Conservation (phyloP, 2,113 vertebrate species). For the Puffinus mauretanicus region DNA sequence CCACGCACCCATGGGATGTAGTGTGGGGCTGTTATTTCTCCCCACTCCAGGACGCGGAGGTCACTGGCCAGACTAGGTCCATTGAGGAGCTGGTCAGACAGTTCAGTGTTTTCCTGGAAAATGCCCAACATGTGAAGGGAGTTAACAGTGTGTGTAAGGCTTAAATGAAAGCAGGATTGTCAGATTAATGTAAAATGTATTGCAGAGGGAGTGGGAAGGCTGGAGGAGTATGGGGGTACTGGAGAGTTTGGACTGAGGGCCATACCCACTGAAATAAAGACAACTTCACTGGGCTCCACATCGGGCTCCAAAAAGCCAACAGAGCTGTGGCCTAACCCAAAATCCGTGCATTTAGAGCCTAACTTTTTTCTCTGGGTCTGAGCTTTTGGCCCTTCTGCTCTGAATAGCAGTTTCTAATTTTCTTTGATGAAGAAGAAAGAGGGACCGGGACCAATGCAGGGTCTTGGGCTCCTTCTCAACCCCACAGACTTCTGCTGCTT, state of each 20-base stretch:
- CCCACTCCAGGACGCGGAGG: accelerated
- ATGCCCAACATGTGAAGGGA: neutral
- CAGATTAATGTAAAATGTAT: neutral
- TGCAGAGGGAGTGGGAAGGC: neutral
- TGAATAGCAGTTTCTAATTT: neutral
- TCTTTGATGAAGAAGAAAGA: neutral
- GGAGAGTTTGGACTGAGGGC: neutral
- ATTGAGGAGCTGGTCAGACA: neutral
- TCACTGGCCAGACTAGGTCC: neutral
- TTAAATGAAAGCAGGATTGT: neutral
- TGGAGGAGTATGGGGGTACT: neutral
- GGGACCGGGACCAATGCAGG: neutral
- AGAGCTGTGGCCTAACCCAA: neutral
- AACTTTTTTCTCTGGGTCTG: neutral
- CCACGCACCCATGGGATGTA: neutral
- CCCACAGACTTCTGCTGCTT: neutral
- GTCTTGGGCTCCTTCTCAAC: neutral
- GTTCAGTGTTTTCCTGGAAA: neutral
- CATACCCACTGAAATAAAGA: neutral
- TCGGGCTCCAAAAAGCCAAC: neutral
- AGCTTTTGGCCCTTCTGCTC: neutral
- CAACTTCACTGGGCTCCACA: neutral
- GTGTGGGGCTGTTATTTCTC: neutral
- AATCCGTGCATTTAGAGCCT: neutral
- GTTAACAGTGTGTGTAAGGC: neutral